These are phyloP conservation scores for Microcebus tavaratra DNA, from an alignment of 2,113 vertebrate species.

Conservation along the genomic window DNA sequence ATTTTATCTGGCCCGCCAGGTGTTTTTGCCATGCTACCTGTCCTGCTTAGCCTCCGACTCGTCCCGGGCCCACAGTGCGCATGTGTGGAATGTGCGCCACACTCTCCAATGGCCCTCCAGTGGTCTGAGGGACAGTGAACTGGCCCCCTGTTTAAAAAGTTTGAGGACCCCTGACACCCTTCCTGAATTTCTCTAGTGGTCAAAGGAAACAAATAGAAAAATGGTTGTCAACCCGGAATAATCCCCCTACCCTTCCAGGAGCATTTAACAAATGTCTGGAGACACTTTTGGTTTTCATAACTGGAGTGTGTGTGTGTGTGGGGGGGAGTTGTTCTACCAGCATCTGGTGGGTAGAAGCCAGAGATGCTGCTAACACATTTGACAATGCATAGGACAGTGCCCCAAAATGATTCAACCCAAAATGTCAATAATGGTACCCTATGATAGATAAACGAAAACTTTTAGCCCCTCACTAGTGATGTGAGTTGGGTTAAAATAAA, in stretches of 20 bases:
- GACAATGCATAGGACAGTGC: not conserved
- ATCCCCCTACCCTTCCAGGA: not conserved
- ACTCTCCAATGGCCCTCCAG: no score
- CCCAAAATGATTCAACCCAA: not conserved
- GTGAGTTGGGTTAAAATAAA: not conserved
- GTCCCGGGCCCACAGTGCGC: no score
- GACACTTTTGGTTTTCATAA: not conserved
- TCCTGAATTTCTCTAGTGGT: not conserved
- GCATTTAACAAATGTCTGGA: not conserved
- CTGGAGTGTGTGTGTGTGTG: not conserved
- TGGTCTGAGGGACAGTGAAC: no score
- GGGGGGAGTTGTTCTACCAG: not conserved
- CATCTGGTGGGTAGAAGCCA: not conserved
- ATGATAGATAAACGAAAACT: not conserved
- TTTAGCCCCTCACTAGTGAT: not conserved
- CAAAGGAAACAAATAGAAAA: slow-evolving; percentile 20
- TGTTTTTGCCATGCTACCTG: no score
- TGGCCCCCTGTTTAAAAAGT: no score
- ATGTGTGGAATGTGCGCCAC: no score
- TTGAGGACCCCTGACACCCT: not conserved
- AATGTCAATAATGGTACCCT: not conserved
- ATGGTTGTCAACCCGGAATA: not conserved
- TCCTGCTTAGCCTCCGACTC: no score
- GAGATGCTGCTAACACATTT: not conserved
- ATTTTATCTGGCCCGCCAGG: no score